A percentile compares a stretch with the other conserved stretches of the same genome.
Evolutionary conservation across 2,797 vertebrate species (phyloP).

Genomic region (Hybognathus amarus): DNA sequence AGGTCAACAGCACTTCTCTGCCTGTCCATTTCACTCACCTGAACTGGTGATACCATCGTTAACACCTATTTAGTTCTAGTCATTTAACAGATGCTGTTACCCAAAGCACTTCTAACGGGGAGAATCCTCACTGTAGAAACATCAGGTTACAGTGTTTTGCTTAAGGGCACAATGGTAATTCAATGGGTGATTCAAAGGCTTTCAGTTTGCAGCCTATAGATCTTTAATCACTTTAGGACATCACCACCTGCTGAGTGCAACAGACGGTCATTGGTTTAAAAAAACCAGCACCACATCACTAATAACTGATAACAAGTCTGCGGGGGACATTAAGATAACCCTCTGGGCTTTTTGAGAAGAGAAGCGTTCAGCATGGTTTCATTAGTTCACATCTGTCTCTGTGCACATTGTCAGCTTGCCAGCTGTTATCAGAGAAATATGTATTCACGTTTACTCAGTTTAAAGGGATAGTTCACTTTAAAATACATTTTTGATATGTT

Average conservation of each 20-base stretch:
- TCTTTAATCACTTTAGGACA: conserved; percentile 13
- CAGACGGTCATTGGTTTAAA: background rate
- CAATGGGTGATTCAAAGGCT: conserved; percentile 2
- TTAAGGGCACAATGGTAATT: conserved; percentile 18
- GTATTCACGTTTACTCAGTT: background rate
- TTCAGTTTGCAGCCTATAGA: background rate
- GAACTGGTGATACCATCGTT: background rate
- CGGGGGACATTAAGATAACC: background rate
- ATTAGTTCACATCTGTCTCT: conserved; percentile 8
- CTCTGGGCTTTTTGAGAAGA: conserved; percentile 1
- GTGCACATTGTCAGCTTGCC: conserved; percentile 2
- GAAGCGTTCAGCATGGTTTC: background rate
- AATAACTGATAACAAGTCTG: conserved; percentile 6
- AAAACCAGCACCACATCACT: background rate
- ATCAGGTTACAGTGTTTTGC: background rate
- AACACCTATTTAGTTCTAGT: background rate
- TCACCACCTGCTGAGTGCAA: background rate
- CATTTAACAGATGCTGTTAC: conserved; percentile 15
- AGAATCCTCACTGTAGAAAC: conserved; percentile 4
- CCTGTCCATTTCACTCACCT: conserved; percentile 27
- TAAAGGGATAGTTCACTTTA: too few species aligned
- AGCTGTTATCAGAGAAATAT: conserved; percentile 5
- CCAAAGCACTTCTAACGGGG: conserved; percentile 11
- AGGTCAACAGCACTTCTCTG: conserved; percentile 32
- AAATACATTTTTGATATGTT: too few species aligned